These are phyloP conservation scores for Tretioscincus oriximinensis DNA, from an alignment of 2,113 vertebrate genomes.

Conservation along the genomic window DNA sequence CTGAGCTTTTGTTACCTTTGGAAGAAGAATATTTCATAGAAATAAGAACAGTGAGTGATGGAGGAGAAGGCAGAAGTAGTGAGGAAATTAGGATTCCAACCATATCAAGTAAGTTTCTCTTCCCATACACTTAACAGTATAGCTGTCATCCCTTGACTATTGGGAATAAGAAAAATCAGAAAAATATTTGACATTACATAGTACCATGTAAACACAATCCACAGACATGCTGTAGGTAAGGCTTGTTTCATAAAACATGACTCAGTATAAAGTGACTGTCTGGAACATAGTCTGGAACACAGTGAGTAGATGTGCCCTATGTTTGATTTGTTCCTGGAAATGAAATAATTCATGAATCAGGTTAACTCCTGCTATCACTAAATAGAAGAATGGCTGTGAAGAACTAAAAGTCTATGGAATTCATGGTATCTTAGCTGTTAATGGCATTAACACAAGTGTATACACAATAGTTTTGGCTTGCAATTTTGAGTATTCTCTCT, in stretches of 20 bases:
- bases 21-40: slow-evolving; percentile 88
- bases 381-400: no score
- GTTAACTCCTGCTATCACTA: no score
- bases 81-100: slow-evolving; percentile 87
- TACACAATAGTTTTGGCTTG: neutral
- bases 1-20: slow-evolving; percentile 82
- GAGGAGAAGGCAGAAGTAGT: slow-evolving; percentile 88
- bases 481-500: neutral
- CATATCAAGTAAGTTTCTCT: slow-evolving; percentile 82
- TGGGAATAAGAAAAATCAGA: neutral
- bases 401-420: neutral
- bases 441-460: neutral
- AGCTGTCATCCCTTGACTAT: slow-evolving; percentile 14
- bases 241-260: no score
- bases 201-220: no score
- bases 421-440: neutral
- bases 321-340: no score
- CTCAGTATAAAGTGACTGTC: no score
- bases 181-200: neutral
- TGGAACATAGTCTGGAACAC: no score
- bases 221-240: no score
- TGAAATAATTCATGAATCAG: no score
- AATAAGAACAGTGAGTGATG: slow-evolving; percentile 84
- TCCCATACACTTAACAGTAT: neutral
- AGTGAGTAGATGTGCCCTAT: no score